Base-by-base conservation (phyloP, 2,888 invertebrate genomes). In the Thereva unica region DNA sequence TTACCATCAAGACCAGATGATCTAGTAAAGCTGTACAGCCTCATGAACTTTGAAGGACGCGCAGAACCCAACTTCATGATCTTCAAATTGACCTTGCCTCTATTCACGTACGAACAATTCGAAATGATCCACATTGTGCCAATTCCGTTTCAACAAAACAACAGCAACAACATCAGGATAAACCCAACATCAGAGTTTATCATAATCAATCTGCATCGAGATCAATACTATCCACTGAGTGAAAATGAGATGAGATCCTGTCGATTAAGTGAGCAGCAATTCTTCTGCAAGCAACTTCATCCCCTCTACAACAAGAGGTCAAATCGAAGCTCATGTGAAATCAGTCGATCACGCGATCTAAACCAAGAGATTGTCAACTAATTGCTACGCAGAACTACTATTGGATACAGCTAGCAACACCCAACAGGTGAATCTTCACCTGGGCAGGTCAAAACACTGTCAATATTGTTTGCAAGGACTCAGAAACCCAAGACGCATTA, bases 201-300 rank as follows among this genome's bases (percentile, higher is more conserved):
- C n/a, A n/a, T n/a, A n/a, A n/a, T n/a, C n/a, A n/a, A n/a, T n/a
- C 52, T 52, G 1, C 52, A 52, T 9, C 5, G 34, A 7, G 35
- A 52, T 34, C 37, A 34, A 37, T 52, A 52, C n/a, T 52, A 52
- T 52, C 52, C 52, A 23, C 35, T 52, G 37, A 9, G 5, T 9
- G 35, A 52, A 4, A 34, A 34, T 1, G 52, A 52, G 34, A 9
- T 35, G 8, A 35, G 35, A 2, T 34, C 2, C 5, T 52, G 52
- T 34, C 8, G 8, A 35, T 9, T 34, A 7, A 35, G 52, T n/a
- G 37, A 52, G 37, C 9, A 4, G 8, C 8, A 9, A 35, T 52
- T 52, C 35, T 6, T 52, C 7, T 52, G 52, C 52, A 34, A 34
- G 34, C 35, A 52, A 34, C 52, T 8, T 8, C 52, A 52, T 52